Evolutionary conservation across 2,797 vertebrate species (phyloP).

Genomic region (Nothura maculosa): DNA sequence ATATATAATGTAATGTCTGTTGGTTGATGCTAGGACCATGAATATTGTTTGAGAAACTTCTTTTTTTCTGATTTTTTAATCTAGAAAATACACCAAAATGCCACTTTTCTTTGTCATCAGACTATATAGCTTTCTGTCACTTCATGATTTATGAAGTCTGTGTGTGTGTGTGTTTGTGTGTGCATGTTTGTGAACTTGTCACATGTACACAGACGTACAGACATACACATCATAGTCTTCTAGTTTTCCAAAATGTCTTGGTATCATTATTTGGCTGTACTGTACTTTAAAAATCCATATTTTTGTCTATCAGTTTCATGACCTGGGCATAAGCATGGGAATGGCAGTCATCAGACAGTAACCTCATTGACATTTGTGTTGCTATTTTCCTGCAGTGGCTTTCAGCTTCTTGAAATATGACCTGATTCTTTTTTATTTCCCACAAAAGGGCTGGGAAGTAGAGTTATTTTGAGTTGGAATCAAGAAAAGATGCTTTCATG

Average conservation of each 20-base stretch:
- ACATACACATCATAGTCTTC: accelerated
- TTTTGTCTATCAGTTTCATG: neutral
- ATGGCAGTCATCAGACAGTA: neutral
- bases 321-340: no score
- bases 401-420: neutral
- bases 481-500: neutral
- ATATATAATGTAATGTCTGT: neutral
- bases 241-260: neutral
- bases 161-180: no score
- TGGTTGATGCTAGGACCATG: neutral
- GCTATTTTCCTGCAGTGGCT: neutral
- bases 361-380: neutral
- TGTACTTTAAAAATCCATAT: neutral
- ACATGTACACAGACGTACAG: accelerated
- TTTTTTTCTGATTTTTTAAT: neutral
- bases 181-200: neutral
- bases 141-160: neutral
- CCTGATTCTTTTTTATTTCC: neutral
- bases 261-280: accelerated
- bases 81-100: neutral
- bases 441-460: neutral
- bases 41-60: neutral
- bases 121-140: neutral
- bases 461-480: neutral
- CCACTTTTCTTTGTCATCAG: neutral